phyloP scores from a whole-genome alignment of 1,140 invertebrate species.

The Drosophila neocordata region DNA sequence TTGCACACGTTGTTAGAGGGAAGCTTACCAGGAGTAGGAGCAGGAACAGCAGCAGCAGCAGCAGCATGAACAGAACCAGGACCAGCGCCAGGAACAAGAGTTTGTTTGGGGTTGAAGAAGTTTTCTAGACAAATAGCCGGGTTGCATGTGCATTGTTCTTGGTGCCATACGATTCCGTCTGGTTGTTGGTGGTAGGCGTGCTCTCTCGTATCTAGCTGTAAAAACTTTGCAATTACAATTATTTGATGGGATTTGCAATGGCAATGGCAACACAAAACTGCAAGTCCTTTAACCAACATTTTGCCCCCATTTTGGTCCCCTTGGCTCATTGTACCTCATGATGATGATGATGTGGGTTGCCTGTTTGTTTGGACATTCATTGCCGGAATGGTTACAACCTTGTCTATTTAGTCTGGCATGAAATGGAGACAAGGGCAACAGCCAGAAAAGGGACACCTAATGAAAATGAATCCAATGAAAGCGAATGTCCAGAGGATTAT shows the following conservation, averaged over 20 bases:
- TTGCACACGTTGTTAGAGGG: conserved; percentile 71
- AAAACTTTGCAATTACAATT: conserved; percentile 81
- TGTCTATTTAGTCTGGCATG: conserved; percentile 52
- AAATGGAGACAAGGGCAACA: conserved; percentile 27
- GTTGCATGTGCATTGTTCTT: conserved; percentile 75
- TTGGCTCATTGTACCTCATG: background rate
- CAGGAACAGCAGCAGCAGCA: conserved; percentile 14
- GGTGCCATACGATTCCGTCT: conserved; percentile 17
- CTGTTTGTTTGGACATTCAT: conserved; percentile 71
- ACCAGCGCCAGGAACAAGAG: background rate
- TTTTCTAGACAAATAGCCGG: conserved; percentile 52
- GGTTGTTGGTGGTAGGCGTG: conserved; percentile 49
- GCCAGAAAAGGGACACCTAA: conserved; percentile 44
- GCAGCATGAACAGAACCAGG: background rate
- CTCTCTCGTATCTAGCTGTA: conserved; percentile 62
- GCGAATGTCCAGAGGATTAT: background rate
- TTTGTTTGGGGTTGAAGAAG: background rate
- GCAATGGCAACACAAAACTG: conserved; percentile 38
- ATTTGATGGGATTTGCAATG: conserved; percentile 76
- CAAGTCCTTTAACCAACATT: background rate
- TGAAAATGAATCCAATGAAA: conserved; percentile 41
- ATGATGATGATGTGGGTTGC: conserved; percentile 12
- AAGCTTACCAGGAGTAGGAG: conserved; percentile 22
- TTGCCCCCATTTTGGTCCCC: background rate
- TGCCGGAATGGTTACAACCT: conserved; percentile 62